Conservation (phyloP, 2,888 invertebrate species). For the Apeira syringaria region DNA sequence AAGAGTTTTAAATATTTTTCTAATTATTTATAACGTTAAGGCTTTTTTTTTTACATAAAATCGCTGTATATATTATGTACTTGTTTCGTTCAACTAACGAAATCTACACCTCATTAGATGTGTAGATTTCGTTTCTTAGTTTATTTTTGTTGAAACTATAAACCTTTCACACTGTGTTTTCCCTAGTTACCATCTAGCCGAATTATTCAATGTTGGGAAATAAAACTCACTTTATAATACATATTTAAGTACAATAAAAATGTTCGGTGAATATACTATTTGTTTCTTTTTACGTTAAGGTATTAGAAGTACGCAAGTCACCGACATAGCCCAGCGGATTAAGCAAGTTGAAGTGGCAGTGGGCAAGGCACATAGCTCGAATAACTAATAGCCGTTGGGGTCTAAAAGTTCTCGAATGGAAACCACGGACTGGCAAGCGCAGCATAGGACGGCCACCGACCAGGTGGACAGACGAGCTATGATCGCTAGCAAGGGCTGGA, state of each 20-base stretch:
- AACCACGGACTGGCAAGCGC: no score
- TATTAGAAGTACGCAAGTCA: no score
- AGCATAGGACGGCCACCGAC: no score
- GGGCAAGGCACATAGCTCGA: no score
- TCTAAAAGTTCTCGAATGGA: no score
- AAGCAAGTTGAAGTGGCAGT: no score
- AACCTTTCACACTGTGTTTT: slow-evolving; percentile 11
- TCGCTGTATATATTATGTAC: slow-evolving; percentile 31
- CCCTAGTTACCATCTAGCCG: slow-evolving; percentile 20
- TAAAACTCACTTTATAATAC: slow-evolving; percentile 3
- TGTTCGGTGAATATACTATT: slow-evolving; percentile 12
- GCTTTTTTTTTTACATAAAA: slow-evolving; percentile 23
- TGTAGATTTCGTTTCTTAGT: no score
- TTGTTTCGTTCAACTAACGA: slow-evolving; percentile 24
- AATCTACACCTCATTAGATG: no score
- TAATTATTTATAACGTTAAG: slow-evolving; percentile 15
- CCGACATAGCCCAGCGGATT: no score
- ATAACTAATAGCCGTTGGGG: no score
- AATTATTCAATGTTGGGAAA: slow-evolving; percentile 11
- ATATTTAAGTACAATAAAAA: slow-evolving; percentile 23
- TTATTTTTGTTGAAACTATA: slow-evolving; percentile 25
- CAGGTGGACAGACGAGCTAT: no score
- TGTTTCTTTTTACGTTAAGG: slow-evolving; percentile 2
- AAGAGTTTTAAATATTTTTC: slow-evolving; percentile 12
- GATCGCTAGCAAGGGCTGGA: no score